phyloP scores from a whole-genome alignment of 2,888 invertebrate genomes.

The Drosophila hamatofila region DNA sequence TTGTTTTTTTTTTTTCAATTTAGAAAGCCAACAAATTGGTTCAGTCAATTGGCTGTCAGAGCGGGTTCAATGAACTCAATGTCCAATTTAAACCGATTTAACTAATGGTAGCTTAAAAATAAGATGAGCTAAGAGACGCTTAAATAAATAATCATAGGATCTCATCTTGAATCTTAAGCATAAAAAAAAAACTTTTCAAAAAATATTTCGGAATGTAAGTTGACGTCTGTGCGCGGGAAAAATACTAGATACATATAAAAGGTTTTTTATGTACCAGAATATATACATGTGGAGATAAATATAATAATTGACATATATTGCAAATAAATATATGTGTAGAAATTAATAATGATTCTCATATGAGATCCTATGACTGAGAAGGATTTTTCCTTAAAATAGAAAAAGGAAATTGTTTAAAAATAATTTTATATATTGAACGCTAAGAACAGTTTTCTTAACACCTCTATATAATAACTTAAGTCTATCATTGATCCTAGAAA shows the following conservation, averaged over 20 bases:
- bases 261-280: neutral
- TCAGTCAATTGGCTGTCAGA: neutral
- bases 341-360: too few relatives aligned
- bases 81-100: constrained; percentile 5
- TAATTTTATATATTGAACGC: neutral
- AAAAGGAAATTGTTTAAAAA: too few relatives aligned
- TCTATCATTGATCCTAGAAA: neutral
- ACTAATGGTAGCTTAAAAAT: constrained; percentile 15
- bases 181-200: neutral
- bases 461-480: too few relatives aligned
- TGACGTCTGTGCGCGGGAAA: too few relatives aligned
- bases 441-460: neutral
- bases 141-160: constrained; percentile 16
- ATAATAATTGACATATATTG: too few relatives aligned
- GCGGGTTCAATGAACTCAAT: constrained; percentile 34
- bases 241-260: too few relatives aligned
- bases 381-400: too few relatives aligned
- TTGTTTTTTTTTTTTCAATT: constrained; percentile 21
- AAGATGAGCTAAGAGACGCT: constrained; percentile 3
- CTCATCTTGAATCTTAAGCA: neutral
- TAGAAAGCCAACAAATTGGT: constrained; percentile 40
- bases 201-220: neutral
- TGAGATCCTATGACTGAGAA: too few relatives aligned
- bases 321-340: too few relatives aligned
- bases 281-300: neutral